Percentiles rank a stretch among this genome's conserved stretches.
phyloP scores from a whole-genome alignment of 2,797 vertebrate genomes.

The Clarias platycephalus region DNA sequence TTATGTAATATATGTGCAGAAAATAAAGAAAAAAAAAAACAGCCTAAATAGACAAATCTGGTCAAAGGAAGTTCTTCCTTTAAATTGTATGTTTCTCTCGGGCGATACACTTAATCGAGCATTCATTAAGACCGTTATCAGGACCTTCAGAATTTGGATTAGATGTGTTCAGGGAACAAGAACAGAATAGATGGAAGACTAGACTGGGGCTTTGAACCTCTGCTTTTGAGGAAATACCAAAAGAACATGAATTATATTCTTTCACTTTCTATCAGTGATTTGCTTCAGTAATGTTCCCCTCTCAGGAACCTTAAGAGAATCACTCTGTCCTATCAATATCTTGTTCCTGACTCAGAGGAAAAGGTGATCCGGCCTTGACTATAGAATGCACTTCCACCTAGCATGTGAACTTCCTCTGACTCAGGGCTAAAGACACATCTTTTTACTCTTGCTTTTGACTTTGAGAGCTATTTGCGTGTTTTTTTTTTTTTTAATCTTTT shows the following conservation, averaged over 20 bases:
- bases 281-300: background rate
- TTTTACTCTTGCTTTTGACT: background rate
- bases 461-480: no score
- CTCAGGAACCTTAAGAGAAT: background rate
- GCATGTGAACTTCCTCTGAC: background rate
- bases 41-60: background rate
- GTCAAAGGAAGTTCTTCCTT: background rate
- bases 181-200: background rate
- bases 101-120: background rate
- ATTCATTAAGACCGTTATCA: background rate
- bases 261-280: background rate
- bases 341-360: background rate
- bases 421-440: background rate
- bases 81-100: background rate
- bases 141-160: background rate
- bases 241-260: background rate
- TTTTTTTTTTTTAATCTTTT: background rate
- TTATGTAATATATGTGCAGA: background rate
- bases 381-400: background rate
- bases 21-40: background rate
- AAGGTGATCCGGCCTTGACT: background rate
- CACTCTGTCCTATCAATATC: background rate
- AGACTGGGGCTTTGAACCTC: background rate
- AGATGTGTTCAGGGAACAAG: background rate
- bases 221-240: slow-evolving; percentile 4